A percentile compares a stretch with the other conserved stretches of the same genome.
phyloP scores from a whole-genome alignment of 2,888 invertebrate species.

The Stenolophus ochropezus region DNA sequence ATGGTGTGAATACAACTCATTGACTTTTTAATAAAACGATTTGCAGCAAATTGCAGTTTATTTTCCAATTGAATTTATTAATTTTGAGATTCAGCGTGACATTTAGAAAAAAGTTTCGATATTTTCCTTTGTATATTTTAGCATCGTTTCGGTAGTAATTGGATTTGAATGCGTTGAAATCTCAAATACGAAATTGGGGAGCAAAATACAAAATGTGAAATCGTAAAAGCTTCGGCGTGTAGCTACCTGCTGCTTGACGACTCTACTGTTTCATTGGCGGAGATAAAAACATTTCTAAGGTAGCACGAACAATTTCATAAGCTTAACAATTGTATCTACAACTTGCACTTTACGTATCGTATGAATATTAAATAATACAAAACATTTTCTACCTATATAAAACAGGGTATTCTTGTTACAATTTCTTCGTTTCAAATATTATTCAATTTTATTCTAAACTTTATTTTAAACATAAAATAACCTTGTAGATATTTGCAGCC shows the following conservation, averaged over 20 bases:
- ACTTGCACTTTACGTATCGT: neutral
- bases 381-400: no score
- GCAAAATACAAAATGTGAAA: constrained; percentile 31
- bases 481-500: no score
- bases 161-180: constrained; percentile 37
- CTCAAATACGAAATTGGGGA: constrained; percentile 17
- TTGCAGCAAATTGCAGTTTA: neutral
- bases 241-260: constrained; percentile 1
- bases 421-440: no score
- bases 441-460: no score
- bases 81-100: constrained; percentile 14
- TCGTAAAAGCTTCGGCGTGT: neutral
- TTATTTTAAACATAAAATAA: no score
- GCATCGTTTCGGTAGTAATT: constrained; percentile 20
- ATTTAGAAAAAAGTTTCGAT: constrained; percentile 38
- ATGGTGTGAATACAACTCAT: neutral
- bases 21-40: neutral
- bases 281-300: neutral
- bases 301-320: neutral
- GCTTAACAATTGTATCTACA: neutral
- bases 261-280: constrained; percentile 1
- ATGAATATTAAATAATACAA: neutral
- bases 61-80: constrained; percentile 32
- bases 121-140: neutral
- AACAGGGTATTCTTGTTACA: no score